phyloP scores from a whole-genome alignment of 35 echinoderm and acorn worm species.

The Patiria miniata region DNA sequence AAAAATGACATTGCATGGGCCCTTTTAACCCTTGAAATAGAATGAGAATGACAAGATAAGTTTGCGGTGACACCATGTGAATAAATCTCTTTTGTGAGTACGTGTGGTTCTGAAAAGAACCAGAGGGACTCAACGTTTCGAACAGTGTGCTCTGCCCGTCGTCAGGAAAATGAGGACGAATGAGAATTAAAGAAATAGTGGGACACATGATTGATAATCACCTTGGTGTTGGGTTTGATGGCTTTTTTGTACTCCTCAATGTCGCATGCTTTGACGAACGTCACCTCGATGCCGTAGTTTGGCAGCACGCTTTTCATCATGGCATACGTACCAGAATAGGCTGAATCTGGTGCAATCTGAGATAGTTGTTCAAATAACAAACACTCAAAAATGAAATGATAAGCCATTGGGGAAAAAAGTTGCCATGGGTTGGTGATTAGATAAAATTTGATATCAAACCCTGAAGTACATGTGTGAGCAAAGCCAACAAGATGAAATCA shows the following conservation, averaged over 20 bases:
- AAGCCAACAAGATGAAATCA: too few species aligned
- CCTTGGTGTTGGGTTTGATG: slow-evolving; percentile 86
- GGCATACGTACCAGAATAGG: slow-evolving; percentile 63
- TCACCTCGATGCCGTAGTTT: slow-evolving; percentile 72
- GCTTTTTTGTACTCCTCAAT: slow-evolving; percentile 74
- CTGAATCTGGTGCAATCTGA: slow-evolving; percentile 69
- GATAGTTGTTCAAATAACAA: slow-evolving; percentile 1
- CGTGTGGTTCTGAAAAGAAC: too few species aligned
- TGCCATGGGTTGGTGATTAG: too few species aligned
- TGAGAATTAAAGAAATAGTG: too few species aligned
- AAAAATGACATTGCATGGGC: too few species aligned
- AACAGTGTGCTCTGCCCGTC: too few species aligned
- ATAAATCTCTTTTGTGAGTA: too few species aligned
- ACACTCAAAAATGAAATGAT: background rate
- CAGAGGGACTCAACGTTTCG: too few species aligned
- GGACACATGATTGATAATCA: background rate
- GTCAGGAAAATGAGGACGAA: too few species aligned
- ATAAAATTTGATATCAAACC: background rate
- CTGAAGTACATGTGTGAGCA: background rate
- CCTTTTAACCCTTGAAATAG: too few species aligned
- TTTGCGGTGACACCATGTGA: too few species aligned
- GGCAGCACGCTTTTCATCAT: slow-evolving; percentile 61
- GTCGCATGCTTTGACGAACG: slow-evolving; percentile 69
- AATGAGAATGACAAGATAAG: too few species aligned
- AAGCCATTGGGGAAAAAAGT: background rate